Evolutionary conservation across 2,888 invertebrate species (phyloP).

Genomic region (Caenorhabditis sp.): DNA sequence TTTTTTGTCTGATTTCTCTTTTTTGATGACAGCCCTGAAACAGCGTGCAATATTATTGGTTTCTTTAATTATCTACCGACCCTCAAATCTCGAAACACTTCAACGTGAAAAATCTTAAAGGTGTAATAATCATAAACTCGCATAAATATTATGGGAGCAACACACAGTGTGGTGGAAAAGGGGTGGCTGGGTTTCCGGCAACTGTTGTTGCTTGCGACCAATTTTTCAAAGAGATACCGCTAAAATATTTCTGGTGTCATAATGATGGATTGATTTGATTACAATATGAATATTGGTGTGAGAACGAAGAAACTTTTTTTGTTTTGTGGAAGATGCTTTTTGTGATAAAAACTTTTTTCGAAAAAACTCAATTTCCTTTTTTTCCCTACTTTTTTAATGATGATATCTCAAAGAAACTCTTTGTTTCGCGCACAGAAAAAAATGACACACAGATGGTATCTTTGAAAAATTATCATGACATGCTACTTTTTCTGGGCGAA

Average conservation of each 20-base stretch:
- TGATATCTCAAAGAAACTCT: conserved; percentile 24
- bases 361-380: neutral
- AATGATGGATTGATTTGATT: neutral
- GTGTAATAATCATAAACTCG: neutral
- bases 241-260: neutral
- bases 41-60: too few relatives aligned
- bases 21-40: too few relatives aligned
- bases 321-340: neutral
- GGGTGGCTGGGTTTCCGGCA: neutral
- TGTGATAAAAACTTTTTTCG: neutral
- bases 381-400: conserved; percentile 10
- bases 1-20: too few relatives aligned
- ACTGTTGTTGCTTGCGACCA: neutral
- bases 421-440: neutral
- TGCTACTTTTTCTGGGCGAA: neutral
- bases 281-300: neutral
- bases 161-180: neutral
- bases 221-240: neutral
- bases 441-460: neutral
- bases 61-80: too few relatives aligned
- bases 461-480: neutral
- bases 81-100: too few relatives aligned
- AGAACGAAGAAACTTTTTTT: neutral
- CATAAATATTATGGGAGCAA: neutral
- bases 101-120: too few relatives aligned